A percentile compares a stretch with the other conserved stretches of the same genome.
These are phyloP conservation scores for Gasterosteus nipponicus DNA, from an alignment of 2,113 vertebrate genomes.

Conservation along the genomic window DNA sequence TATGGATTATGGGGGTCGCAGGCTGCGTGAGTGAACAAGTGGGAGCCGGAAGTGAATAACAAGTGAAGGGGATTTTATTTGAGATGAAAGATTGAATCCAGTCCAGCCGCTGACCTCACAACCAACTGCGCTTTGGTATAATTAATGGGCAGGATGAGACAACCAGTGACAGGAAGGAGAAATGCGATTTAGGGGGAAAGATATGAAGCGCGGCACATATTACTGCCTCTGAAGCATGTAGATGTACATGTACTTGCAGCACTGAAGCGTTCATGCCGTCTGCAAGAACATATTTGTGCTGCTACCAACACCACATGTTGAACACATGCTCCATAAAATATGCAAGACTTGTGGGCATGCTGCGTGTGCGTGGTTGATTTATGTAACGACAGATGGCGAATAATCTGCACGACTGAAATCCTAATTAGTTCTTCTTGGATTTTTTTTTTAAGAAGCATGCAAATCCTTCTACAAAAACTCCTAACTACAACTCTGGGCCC, in stretches of 20 bases:
- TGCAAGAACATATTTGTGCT: conserved; percentile 42
- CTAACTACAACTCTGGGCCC: conserved; percentile 4
- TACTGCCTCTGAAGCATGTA: conserved; percentile 70
- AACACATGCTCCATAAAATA: conserved; percentile 66
- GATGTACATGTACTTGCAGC: conserved; percentile 77
- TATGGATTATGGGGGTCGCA: conserved; percentile 5
- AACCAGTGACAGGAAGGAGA: conserved; percentile 65
- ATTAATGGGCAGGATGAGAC: conserved; percentile 73
- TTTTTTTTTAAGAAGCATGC: conserved; percentile 1
- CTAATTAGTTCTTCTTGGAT: conserved; percentile 34
- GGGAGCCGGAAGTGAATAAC: conserved; percentile 44
- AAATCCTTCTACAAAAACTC: neutral
- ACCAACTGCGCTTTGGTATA: conserved; percentile 46
- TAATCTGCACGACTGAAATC: conserved; percentile 42
- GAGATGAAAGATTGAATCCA: conserved; percentile 78
- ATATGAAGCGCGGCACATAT: conserved; percentile 61
- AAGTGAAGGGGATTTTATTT: conserved; percentile 60
- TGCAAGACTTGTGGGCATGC: conserved; percentile 50
- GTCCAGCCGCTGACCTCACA: conserved; percentile 54
- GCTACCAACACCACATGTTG: conserved; percentile 57
- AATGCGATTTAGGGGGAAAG: conserved; percentile 61
- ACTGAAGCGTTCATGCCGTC: conserved; percentile 66
- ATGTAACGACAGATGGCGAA: conserved; percentile 45
- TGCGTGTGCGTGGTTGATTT: conserved; percentile 38
- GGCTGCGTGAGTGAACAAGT: conserved; percentile 21